Evolutionary conservation across 2,797 vertebrate genomes (phyloP), one percentile per base, ranked within the genome.

Genomic region (Peromyscus attwateri): DNA sequence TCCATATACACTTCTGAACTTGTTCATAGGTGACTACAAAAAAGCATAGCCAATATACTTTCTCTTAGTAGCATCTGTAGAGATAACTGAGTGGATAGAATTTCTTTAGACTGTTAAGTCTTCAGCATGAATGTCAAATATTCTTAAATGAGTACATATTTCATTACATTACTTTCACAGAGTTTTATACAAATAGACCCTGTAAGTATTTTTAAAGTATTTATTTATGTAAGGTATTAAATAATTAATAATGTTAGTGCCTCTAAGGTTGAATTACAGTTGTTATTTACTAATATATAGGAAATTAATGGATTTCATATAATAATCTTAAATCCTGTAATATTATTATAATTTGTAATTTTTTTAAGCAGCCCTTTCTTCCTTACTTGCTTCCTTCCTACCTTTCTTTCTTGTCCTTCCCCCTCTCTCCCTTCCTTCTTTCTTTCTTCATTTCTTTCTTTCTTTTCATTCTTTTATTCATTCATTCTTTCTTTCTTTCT

Each of bases 401-500:
- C 49, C 49, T 52, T 52, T 12, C 49, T 52, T 52, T 14, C 13
- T 52, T 11, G 12, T 2, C 49, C 13, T 52, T 52, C 49, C 12
- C 49, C 12, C 49, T 14, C 49, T 52, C 49, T 49, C 9, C 49
- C 49, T 49, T 49, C 49, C 7, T 46, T 9, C 7, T 46, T 46
- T 10, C 46, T 46, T 49, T 2, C 10, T 49, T 52, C 1, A 23
- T 17, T 46, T 10, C 40, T 5, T 23, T 40, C n/a, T 13, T 11
- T 21, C 23, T 25, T 13, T n/a, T n/a, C n/a, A n/a, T n/a, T n/a
- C n/a, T n/a, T n/a, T n/a, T n/a, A n/a, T n/a, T n/a, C n/a, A n/a
- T n/a, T n/a, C n/a, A n/a, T 12, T 12, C 4, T 21, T 13, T 13
- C 1, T 6, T 12, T 43, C 23, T 2, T n/a, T 6, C 4, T 17